These are phyloP conservation scores for Rhorus exstirpatorius DNA, from an alignment of 2,888 invertebrate species.

Conservation along the genomic window DNA sequence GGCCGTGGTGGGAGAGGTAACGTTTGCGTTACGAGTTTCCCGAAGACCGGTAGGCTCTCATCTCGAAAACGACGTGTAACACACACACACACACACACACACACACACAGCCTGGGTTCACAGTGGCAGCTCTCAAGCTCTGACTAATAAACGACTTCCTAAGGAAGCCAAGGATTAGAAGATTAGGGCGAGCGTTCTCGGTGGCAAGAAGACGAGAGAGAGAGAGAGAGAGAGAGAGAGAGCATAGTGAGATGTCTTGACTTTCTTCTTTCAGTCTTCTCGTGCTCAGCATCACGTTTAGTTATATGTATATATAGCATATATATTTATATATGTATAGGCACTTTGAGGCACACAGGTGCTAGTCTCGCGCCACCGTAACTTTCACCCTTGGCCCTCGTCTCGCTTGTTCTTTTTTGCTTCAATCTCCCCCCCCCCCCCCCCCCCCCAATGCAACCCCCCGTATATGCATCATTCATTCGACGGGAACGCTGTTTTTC, in stretches of 20 bases:
- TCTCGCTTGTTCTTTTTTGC: slow-evolving; percentile 56
- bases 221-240: slow-evolving; percentile 52
- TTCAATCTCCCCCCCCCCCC: slow-evolving; percentile 25
- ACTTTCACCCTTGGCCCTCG: slow-evolving; percentile 73
- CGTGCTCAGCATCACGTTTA: slow-evolving; percentile 26
- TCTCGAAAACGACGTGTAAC: slow-evolving; percentile 70
- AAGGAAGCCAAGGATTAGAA: slow-evolving; percentile 85
- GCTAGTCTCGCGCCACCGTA: slow-evolving; percentile 75
- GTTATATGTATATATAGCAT: not conserved
- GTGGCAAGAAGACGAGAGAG: slow-evolving; percentile 56
- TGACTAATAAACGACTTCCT: slow-evolving; percentile 86
- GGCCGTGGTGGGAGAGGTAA: slow-evolving; percentile 43
- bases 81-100: slow-evolving; percentile 61
- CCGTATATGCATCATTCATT: slow-evolving; percentile 66
- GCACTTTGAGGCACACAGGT: slow-evolving; percentile 79
- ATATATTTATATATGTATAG: too few species aligned
- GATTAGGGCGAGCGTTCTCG: slow-evolving; percentile 81
- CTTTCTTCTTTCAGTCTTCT: slow-evolving; percentile 70
- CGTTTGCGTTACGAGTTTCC: slow-evolving; percentile 57
- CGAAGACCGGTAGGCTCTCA: slow-evolving; percentile 69
- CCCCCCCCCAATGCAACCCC: slow-evolving; percentile 10
- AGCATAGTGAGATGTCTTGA: slow-evolving; percentile 69
- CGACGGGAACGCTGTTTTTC: slow-evolving; percentile 64
- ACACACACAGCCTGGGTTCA: slow-evolving; percentile 54
- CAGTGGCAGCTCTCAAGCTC: slow-evolving; percentile 74